Percentiles rank a stretch among this genome's conserved stretches.
These are phyloP conservation scores for Lepidurus packardi DNA, from an alignment of 1,140 invertebrate species.

Conservation along the genomic window DNA sequence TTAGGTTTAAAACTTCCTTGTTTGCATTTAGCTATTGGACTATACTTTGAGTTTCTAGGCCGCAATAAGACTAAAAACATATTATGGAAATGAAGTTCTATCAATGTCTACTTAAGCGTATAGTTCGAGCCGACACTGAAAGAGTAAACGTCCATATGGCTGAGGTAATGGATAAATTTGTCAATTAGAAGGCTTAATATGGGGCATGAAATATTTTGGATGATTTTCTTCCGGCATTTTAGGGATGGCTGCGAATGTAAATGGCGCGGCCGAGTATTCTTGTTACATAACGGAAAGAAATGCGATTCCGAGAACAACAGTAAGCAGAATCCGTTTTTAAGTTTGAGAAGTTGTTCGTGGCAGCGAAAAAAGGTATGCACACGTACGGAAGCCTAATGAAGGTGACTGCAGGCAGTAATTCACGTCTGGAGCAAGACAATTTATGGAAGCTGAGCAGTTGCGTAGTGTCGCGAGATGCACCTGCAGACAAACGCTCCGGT, in stretches of 20 bases:
- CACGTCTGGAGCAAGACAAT: slow-evolving; percentile 6
- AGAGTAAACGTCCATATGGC: too few relatives aligned
- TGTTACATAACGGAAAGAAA: neutral
- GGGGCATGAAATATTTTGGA: neutral
- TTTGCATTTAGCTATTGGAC: neutral
- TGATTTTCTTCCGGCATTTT: neutral
- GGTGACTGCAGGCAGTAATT: slow-evolving; percentile 17
- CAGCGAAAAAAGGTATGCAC: neutral
- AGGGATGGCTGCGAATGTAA: neutral
- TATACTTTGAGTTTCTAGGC: neutral
- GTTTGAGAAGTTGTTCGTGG: neutral
- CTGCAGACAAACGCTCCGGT: neutral
- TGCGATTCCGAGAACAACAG: neutral
- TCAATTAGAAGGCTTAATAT: neutral
- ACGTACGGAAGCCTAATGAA: neutral
- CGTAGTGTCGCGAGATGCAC: neutral
- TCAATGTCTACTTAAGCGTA: too few relatives aligned
- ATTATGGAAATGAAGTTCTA: too few relatives aligned
- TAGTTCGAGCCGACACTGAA: too few relatives aligned
- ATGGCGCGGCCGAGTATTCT: neutral
- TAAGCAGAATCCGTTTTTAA: neutral
- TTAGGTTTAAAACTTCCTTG: neutral
- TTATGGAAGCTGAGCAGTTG: neutral
- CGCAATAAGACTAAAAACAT: too few relatives aligned
- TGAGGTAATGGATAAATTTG: neutral